These are phyloP conservation scores for Creontiades dilutus DNA, from an alignment of 2,888 invertebrate genomes.

Conservation along the genomic window DNA sequence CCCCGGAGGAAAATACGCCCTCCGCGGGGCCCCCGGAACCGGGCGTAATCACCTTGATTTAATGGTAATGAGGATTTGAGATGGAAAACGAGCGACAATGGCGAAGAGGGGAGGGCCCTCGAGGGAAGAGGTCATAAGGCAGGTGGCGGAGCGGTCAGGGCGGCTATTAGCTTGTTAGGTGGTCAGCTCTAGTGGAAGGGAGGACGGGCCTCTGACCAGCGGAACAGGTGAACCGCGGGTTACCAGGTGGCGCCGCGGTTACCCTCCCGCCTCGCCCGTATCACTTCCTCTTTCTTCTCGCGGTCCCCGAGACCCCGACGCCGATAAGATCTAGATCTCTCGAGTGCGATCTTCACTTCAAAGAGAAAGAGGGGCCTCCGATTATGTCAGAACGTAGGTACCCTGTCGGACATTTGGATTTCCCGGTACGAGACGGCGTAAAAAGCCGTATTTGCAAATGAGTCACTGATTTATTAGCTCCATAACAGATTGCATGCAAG, in stretches of 20 bases:
- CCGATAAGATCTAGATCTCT: conserved; percentile 45
- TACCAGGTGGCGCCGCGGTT: conserved; percentile 52
- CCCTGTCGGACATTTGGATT: too few species aligned
- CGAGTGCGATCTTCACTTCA: conserved; percentile 30
- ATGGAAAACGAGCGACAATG: conserved; percentile 45
- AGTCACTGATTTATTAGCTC: too few species aligned
- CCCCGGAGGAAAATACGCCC: conserved; percentile 19
- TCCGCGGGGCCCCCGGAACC: conserved; percentile 16
- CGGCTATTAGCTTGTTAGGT: conserved; percentile 62
- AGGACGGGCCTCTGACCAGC: background rate
- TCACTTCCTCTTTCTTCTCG: conserved; percentile 10
- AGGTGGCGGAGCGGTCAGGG: conserved; percentile 18
- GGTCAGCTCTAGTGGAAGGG: conserved; percentile 57
- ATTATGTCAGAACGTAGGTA: too few species aligned
- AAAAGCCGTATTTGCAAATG: too few species aligned
- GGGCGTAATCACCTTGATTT: conserved; percentile 56
- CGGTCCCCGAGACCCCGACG: conserved; percentile 8
- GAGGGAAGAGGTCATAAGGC: conserved; percentile 36
- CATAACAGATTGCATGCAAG: too few species aligned
- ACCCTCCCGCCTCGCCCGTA: background rate
- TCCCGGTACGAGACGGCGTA: too few species aligned
- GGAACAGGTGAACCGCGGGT: conserved; percentile 41
- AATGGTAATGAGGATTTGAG: conserved; percentile 57
- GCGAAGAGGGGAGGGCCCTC: background rate
- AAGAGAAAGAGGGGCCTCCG: background rate